A percentile compares a stretch with the other conserved stretches of the same genome.
These are phyloP conservation scores for Lepilemur ruficaudatus DNA, from an alignment of 2,797 vertebrate species.

Conservation along the genomic window DNA sequence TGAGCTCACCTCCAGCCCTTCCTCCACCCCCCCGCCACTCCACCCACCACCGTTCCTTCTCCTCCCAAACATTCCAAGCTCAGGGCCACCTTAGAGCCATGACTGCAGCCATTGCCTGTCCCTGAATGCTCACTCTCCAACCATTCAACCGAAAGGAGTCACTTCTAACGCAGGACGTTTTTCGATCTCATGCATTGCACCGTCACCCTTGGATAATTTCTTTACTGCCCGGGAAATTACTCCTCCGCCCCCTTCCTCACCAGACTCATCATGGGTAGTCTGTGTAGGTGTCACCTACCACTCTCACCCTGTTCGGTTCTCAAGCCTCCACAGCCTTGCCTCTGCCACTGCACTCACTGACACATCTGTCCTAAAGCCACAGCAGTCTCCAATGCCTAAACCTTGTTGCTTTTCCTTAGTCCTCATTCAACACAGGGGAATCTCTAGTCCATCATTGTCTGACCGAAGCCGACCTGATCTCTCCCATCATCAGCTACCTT, in stretches of 20 bases:
- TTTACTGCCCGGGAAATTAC: background rate
- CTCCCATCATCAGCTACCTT: background rate
- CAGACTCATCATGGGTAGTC: background rate
- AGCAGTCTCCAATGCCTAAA: background rate
- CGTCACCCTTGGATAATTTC: background rate
- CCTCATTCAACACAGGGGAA: background rate
- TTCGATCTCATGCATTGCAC: background rate
- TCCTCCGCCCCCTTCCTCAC: background rate
- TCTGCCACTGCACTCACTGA: background rate
- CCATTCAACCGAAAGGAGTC: background rate
- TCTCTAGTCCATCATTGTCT: background rate
- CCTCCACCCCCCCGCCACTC: too few relatives aligned
- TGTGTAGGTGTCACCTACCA: rapidly evolving
- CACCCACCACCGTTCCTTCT: background rate
- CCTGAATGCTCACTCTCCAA: background rate
- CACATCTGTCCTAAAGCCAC: background rate
- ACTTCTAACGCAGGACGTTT: background rate
- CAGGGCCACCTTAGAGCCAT: background rate
- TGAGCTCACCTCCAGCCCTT: background rate
- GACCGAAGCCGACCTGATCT: background rate
- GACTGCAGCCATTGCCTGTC: background rate
- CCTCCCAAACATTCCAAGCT: background rate
- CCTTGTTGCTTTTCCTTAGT: background rate
- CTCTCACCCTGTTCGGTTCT: background rate
- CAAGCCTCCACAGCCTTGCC: too few relatives aligned